These are phyloP conservation scores for Athene noctua DNA, from an alignment of 2,113 vertebrate genomes.

Conservation along the genomic window DNA sequence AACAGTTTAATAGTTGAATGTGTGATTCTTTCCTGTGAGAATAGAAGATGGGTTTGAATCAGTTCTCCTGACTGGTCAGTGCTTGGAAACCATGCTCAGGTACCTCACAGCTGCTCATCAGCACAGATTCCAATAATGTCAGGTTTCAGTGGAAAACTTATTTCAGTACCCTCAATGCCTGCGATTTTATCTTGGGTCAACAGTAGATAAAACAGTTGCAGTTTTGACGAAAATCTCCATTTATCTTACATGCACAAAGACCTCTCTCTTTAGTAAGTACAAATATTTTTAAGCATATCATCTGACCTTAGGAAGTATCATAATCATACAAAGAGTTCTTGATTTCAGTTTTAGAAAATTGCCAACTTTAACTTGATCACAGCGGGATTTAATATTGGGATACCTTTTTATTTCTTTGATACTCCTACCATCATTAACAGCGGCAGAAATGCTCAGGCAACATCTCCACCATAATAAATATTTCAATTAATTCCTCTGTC, in stretches of 20 bases:
- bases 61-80: neutral
- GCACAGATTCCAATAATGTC: neutral
- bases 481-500: neutral
- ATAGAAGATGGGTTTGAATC: neutral
- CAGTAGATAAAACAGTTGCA: neutral
- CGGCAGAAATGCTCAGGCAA: neutral
- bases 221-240: neutral
- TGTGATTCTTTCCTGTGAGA: neutral
- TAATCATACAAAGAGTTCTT: neutral
- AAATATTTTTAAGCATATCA: neutral
- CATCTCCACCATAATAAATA: neutral
- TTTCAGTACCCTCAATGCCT: neutral
- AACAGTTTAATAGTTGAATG: neutral
- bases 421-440: neutral
- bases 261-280: neutral
- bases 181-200: neutral
- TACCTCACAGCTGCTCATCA: neutral
- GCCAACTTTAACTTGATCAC: neutral
- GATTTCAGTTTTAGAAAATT: neutral
- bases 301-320: neutral
- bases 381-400: neutral
- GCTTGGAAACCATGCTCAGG: neutral
- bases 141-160: neutral
- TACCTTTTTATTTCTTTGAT: neutral
- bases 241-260: neutral